Conservation (phyloP, 2,888 invertebrate species). For the Watsonalla binaria region DNA sequence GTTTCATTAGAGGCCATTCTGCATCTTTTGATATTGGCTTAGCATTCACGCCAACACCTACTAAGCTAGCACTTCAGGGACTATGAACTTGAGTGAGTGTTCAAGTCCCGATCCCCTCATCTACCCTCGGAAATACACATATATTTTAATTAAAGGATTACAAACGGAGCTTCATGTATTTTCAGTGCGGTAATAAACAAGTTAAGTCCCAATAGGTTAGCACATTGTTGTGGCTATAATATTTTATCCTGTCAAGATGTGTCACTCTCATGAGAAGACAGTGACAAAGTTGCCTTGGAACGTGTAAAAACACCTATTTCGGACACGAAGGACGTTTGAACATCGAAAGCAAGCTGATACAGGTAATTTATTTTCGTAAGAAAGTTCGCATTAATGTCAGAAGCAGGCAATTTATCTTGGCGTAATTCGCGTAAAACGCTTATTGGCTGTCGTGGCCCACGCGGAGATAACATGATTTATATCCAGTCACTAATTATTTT, state of each 20-base stretch:
- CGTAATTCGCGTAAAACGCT: slow-evolving; percentile 68
- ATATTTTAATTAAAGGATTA: background rate
- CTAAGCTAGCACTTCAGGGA: no score
- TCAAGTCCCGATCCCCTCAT: no score
- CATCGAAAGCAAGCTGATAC: slow-evolving; percentile 44
- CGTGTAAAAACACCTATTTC: slow-evolving; percentile 30
- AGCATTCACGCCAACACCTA: no score
- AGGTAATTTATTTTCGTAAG: slow-evolving; percentile 62
- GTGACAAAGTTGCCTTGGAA: slow-evolving; percentile 39
- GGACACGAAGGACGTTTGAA: slow-evolving; percentile 31
- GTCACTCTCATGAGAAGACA: slow-evolving; percentile 24
- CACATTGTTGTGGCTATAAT: slow-evolving; percentile 12
- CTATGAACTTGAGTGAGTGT: no score
- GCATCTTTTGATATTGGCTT: no score
- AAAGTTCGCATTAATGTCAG: slow-evolving; percentile 67
- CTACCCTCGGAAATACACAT: background rate
- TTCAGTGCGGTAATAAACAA: background rate
- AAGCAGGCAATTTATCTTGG: slow-evolving; percentile 62
- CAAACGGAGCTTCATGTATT: background rate
- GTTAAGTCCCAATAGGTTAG: slow-evolving; percentile 1
- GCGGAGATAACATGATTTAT: slow-evolving; percentile 61
- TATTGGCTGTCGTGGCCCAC: slow-evolving; percentile 66
- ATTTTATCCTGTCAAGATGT: slow-evolving; percentile 17
- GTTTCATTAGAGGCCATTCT: no score
- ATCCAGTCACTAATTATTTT: slow-evolving; percentile 48